Conservation (phyloP, 1,140 invertebrate genomes). For the Penaeus indicus region DNA sequence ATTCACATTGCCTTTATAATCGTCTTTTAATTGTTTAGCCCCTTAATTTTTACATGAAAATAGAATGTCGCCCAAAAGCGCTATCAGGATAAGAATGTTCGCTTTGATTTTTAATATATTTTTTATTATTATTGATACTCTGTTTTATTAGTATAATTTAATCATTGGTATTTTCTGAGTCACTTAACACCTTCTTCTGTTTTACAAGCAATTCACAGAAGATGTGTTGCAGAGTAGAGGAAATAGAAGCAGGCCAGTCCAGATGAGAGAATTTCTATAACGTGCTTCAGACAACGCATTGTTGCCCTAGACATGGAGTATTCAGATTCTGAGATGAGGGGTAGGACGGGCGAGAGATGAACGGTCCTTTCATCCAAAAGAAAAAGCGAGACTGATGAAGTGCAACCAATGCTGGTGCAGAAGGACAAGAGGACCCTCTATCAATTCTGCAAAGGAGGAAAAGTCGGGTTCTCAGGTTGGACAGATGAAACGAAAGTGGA, state of each 20-base stretch:
- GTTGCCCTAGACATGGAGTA: slow-evolving; percentile 96
- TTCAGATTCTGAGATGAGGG: slow-evolving; percentile 97
- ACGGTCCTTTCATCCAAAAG: slow-evolving; percentile 72
- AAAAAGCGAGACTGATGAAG: slow-evolving; percentile 69
- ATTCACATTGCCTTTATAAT: background rate
- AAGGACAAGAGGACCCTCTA: slow-evolving; percentile 48
- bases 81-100: background rate
- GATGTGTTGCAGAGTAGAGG: slow-evolving; percentile 85
- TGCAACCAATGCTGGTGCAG: slow-evolving; percentile 49
- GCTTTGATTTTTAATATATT: too few relatives aligned
- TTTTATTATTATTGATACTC: too few relatives aligned
- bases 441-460: slow-evolving; percentile 28
- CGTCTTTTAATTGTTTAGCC: too few relatives aligned
- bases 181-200: slow-evolving; percentile 11
- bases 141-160: too few relatives aligned
- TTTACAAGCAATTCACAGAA: slow-evolving; percentile 84
- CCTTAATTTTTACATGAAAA: too few relatives aligned
- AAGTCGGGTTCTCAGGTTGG: slow-evolving; percentile 26
- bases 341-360: slow-evolving; percentile 87
- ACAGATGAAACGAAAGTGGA: slow-evolving; percentile 55
- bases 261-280: slow-evolving; percentile 91
- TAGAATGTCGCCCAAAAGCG: too few relatives aligned
- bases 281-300: slow-evolving; percentile 90
- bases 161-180: too few relatives aligned
- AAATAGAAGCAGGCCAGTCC: slow-evolving; percentile 91